Conservation (phyloP, 2,113 vertebrate species). For the Lophochroa leadbeateri region DNA sequence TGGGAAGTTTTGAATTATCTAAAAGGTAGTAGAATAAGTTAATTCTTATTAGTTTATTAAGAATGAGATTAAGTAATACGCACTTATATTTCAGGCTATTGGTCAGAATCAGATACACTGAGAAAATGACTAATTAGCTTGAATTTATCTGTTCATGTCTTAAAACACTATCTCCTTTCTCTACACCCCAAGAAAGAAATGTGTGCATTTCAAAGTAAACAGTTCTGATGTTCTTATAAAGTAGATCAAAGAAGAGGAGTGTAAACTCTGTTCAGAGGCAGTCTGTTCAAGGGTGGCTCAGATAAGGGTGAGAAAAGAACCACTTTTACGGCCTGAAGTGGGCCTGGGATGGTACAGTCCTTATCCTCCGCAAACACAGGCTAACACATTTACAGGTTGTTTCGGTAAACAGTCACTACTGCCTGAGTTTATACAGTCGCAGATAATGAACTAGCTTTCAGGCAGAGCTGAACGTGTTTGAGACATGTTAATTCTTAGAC, state of each 20-base stretch:
- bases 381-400: constrained; percentile 55
- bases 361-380: constrained; percentile 45
- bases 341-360: constrained; percentile 4
- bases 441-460: constrained; percentile 54
- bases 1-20: neutral
- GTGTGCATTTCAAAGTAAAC: constrained; percentile 67
- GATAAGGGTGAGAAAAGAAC: constrained; percentile 53
- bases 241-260: constrained; percentile 61
- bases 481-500: constrained; percentile 30
- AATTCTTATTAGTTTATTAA: neutral
- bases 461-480: neutral
- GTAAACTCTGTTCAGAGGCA: constrained; percentile 39
- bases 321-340: constrained; percentile 7
- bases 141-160: neutral
- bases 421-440: constrained; percentile 26
- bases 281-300: constrained; percentile 16
- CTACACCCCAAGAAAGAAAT: neutral
- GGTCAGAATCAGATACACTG: neutral
- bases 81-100: neutral
- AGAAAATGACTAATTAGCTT: neutral
- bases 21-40: neutral
- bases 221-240: constrained; percentile 55
- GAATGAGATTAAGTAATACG: neutral
- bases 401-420: constrained; percentile 33
- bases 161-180: neutral